These are phyloP conservation scores for Scelioninae gen. 1 DNA, from an alignment of 2,888 invertebrate genomes.

Conservation along the genomic window DNA sequence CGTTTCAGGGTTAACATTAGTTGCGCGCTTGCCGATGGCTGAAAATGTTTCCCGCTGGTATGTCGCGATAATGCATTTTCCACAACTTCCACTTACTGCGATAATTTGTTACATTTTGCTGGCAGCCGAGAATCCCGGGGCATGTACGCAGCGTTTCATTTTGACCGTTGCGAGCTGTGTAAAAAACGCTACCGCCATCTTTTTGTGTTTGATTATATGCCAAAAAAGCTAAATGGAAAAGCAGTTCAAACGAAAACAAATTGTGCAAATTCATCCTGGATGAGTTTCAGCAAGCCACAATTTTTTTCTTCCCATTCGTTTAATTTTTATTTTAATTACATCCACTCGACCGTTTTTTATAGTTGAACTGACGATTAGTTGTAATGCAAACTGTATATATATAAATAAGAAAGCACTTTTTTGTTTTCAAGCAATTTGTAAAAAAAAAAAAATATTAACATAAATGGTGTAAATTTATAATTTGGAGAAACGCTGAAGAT, in stretches of 20 bases:
- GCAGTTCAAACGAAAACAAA: slow-evolving; percentile 54
- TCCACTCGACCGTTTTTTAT: slow-evolving; percentile 24
- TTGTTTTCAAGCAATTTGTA: too few relatives aligned
- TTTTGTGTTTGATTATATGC: slow-evolving; percentile 59
- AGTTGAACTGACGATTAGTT: slow-evolving; percentile 7
- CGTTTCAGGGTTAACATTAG: slow-evolving; percentile 50
- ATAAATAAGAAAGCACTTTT: too few relatives aligned
- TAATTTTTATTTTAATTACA: slow-evolving; percentile 45
- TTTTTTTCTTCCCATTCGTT: slow-evolving; percentile 28
- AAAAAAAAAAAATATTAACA: too few relatives aligned
- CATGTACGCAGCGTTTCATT: slow-evolving; percentile 50
- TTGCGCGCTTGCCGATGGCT: slow-evolving; percentile 39
- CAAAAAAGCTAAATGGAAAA: slow-evolving; percentile 56
- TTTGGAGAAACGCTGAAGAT: too few relatives aligned
- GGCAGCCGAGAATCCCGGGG: slow-evolving; percentile 43
- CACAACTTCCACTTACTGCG: slow-evolving; percentile 54
- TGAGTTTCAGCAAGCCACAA: slow-evolving; percentile 25
- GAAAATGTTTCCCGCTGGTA: slow-evolving; percentile 46
- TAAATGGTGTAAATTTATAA: too few relatives aligned
- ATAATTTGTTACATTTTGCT: slow-evolving; percentile 64
- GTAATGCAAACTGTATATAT: too few relatives aligned
- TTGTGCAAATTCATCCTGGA: slow-evolving; percentile 45
- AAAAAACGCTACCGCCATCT: slow-evolving; percentile 40
- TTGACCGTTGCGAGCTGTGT: slow-evolving; percentile 39
- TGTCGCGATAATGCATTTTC: slow-evolving; percentile 66